Base-by-base conservation (phyloP, 2,113 vertebrate species). In the Chrysemys picta region DNA sequence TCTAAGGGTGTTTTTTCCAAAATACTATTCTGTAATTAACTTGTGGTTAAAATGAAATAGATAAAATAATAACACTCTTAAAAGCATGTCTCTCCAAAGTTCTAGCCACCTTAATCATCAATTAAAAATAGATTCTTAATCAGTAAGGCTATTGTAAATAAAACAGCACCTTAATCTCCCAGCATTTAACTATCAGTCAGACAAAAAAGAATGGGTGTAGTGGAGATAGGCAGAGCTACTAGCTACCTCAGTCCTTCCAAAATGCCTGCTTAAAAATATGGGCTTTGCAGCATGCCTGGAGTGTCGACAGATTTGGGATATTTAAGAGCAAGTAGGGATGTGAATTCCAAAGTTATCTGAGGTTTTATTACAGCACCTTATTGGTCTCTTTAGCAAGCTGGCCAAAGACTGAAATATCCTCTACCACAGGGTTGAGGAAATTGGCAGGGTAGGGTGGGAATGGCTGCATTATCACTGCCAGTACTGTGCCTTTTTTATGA, bases 131-230 rank as follows among this genome's bases (percentile, higher is more conserved):
- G 3, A 90, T 75, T 1, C 80, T 93, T 72, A 8, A 49, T 59
- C 27, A 80, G 27, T 8, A 75, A 31, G 47, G 27, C 54, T 82
- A 1, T 69, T 47, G 1, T 54, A 56, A 88, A 2, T 4, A 53
- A 59, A 54, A 31, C 54, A 11, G 87, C 90, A 8, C 24, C 88
- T 42, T 45, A 84, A 69, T 93, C 42, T 10, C n/a, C 25, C 27
- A 17, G 5, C 65, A 31, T 29, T 3, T 80, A 83, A 38, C 50
- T 5, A 10, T 56, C 72, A 62, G 42, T 35, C 45, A 75, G 4
- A 5, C 87, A n/a, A 12, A 14, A 0, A 1, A 12, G 1, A 2
- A n/a, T 3, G 14, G 35, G 2, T 69, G 14, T 69, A 9, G 10
- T 80, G 59, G 29, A 24, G 27, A 4, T 31, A 25, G n/a, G 13